Percentiles rank a stretch among this genome's conserved stretches.
Conservation (phyloP, 2,797 vertebrate genomes). For the Tachyglossus aculeatus region DNA sequence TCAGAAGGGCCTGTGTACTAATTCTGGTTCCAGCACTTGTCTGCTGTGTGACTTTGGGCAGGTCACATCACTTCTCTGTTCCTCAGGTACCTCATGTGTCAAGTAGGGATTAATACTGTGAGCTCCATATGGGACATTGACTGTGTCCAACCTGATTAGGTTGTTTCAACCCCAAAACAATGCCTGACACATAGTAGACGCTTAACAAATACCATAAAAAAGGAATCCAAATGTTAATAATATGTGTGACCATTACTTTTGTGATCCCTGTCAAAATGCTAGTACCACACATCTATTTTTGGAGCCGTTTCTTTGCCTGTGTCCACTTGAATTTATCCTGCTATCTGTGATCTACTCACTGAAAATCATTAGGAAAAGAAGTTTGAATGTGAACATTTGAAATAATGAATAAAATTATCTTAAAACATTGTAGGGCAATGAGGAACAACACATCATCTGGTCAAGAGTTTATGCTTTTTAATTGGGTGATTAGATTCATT, state of each 20-base stretch:
- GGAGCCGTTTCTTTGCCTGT: slow-evolving; percentile 10
- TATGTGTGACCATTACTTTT: slow-evolving; percentile 12
- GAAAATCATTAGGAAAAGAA: slow-evolving; percentile 6
- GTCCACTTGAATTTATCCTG: slow-evolving; percentile 12
- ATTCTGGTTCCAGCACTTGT: too few relatives aligned
- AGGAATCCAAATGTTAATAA: slow-evolving; percentile 1
- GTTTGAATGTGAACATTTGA: neutral
- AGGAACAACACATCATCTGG: neutral
- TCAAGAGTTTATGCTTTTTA: neutral
- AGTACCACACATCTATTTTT: neutral
- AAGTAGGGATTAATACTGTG: too few relatives aligned
- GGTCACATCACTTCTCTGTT: too few relatives aligned
- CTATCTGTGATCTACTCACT: slow-evolving; percentile 6
- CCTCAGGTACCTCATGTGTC: too few relatives aligned
- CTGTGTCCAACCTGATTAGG: too few relatives aligned
- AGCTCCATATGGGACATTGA: too few relatives aligned
- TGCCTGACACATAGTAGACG: too few relatives aligned
- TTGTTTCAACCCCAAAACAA: too few relatives aligned
- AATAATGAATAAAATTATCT: neutral
- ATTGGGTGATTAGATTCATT: too few relatives aligned
- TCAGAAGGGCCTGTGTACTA: too few relatives aligned
- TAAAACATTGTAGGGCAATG: neutral
- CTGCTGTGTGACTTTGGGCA: too few relatives aligned
- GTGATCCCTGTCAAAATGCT: neutral
- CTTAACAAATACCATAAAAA: too few relatives aligned